A percentile compares a stretch with the other conserved stretches of the same genome.
Evolutionary conservation across 2,888 invertebrate species (phyloP).

Genomic region (Argyresthia goedartella): DNA sequence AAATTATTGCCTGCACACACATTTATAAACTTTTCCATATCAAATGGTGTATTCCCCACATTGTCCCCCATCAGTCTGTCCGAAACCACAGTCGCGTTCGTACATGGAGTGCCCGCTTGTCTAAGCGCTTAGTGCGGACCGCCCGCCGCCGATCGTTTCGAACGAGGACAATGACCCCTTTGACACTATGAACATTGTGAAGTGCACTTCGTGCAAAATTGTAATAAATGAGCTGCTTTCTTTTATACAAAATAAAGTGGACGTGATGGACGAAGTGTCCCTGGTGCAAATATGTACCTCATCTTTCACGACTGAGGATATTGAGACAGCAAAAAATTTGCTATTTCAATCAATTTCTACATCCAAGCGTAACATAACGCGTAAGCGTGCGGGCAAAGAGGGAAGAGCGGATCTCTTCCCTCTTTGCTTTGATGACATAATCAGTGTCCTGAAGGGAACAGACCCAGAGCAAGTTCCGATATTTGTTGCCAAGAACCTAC

Average conservation of each 20-base stretch:
- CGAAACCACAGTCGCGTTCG: too few relatives aligned
- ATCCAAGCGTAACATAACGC: neutral
- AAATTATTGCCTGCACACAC: too few relatives aligned
- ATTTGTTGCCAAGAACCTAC: conserved; percentile 3
- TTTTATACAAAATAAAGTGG: conserved; percentile 8
- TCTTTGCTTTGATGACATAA: conserved; percentile 4
- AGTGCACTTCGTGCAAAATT: conserved; percentile 5
- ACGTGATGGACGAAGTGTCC: conserved; percentile 6
- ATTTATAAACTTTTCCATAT: too few relatives aligned
- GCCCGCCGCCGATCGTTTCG: too few relatives aligned
- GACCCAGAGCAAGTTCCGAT: neutral
- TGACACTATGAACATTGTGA: conserved; percentile 2
- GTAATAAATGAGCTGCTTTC: conserved; percentile 6
- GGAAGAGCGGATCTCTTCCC: neutral
- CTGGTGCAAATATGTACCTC: conserved; percentile 6
- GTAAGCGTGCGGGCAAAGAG: neutral
- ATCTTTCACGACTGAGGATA: conserved; percentile 7
- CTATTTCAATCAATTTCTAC: conserved; percentile 4
- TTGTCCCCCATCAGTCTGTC: too few relatives aligned
- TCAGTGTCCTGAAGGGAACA: neutral
- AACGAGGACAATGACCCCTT: too few relatives aligned
- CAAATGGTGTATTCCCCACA: too few relatives aligned
- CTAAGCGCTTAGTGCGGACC: too few relatives aligned
- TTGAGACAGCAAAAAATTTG: conserved; percentile 4
- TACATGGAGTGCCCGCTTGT: too few relatives aligned